Evolutionary conservation across 2,113 vertebrate species (phyloP), one percentile per base, ranked within the genome.

Genomic region (Charina bottae): DNA sequence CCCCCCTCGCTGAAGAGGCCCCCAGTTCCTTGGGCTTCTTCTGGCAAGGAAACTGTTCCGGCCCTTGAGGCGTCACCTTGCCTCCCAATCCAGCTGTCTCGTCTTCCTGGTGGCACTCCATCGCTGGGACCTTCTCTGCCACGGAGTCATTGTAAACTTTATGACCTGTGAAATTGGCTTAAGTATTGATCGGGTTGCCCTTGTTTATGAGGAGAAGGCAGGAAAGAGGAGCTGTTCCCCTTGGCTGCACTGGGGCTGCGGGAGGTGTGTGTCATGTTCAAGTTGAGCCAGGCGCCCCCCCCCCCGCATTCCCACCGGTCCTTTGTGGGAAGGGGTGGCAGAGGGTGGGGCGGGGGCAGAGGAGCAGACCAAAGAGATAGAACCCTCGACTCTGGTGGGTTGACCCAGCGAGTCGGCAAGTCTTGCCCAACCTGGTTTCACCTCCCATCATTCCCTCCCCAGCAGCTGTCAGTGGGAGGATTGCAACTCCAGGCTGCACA

Each of bases 121-220:
- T 42, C 17, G 2, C 21, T 19, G 8, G 33, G 72, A 42, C 72
- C 8, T 2, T 42, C 68, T 21, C 68, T 19, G 68, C 33, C 68
- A 19, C 33, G 17, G 1, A 37, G 17, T 42, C 68, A 21, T 19
- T 88, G 56, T 19, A 46, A 84, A 62, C 89, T 93, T 93, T 90
- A 93, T 90, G 92, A 64, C 85, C 92, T 64, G 85, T 93, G 92
- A 93, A 93, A 93, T 90, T 93, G 89, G 89, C 92, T 88, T 56
- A 88, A 84, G 85, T 89, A 92, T 87, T 0, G 0, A 92, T 46
- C 0, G 17, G 1, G 83, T 8, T 54, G 55, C n/a, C 59, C 53
- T 0, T 1, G 88, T 83, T 59, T 83, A 42, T n/a, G 13, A 6
- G 0, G 6, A 64, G 0, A 15, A 58, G 0, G 54, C 60, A 21